phyloP scores from a whole-genome alignment of 2,113 vertebrate genomes.

The Gasterosteus aculeatus region DNA sequence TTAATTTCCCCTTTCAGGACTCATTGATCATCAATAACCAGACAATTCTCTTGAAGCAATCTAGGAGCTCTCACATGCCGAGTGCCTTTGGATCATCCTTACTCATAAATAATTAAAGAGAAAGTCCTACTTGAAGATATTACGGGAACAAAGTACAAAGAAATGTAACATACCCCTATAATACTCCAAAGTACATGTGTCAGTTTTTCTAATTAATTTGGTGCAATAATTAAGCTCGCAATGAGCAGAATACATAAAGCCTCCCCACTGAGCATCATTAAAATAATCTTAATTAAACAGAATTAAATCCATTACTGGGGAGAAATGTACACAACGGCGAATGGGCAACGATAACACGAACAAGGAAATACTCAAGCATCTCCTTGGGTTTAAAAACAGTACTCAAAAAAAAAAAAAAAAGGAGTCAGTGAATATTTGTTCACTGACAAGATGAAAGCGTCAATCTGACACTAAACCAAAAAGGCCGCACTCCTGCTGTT shows the following conservation, averaged over 20 bases:
- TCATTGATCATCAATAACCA: slow-evolving; percentile 27
- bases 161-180: too few relatives aligned
- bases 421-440: too few relatives aligned
- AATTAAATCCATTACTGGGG: neutral
- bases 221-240: neutral
- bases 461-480: neutral
- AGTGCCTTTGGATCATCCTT: slow-evolving; percentile 22
- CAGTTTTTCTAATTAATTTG: neutral
- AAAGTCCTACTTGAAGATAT: neutral
- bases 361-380: too few relatives aligned
- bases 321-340: neutral
- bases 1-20: slow-evolving; percentile 14
- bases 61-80: slow-evolving; percentile 11
- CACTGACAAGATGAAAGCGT: neutral
- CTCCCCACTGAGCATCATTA: neutral
- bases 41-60: slow-evolving; percentile 2
- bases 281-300: neutral
- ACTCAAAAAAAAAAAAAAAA: too few relatives aligned
- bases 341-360: too few relatives aligned
- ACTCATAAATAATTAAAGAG: slow-evolving; percentile 20
- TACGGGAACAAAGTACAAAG: slow-evolving; percentile 1
- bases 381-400: too few relatives aligned
- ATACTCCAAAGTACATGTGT: too few relatives aligned
- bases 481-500: neutral
- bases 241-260: neutral